Evolutionary conservation across 2,888 invertebrate genomes (phyloP).

Genomic region (Conchocele bisecta): DNA sequence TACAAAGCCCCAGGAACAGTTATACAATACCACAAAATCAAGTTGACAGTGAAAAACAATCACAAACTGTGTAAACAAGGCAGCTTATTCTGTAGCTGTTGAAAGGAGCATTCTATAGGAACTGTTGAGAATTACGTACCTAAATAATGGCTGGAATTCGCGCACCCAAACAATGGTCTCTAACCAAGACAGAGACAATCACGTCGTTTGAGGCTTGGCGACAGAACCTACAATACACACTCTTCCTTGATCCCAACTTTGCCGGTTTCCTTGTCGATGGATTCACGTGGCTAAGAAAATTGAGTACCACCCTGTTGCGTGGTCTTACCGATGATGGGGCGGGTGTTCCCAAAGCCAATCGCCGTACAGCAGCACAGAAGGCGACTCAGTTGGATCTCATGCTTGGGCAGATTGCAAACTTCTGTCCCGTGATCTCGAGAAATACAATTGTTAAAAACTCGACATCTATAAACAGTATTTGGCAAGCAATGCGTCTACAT

Average conservation of each 20-base stretch:
- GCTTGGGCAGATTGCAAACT: constrained; percentile 41
- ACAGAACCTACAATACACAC: constrained; percentile 44
- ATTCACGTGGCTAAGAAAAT: constrained; percentile 30
- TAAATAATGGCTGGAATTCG: too few relatives aligned
- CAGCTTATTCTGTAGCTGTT: too few relatives aligned
- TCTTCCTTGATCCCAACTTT: constrained; percentile 42
- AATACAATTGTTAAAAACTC: constrained; percentile 50
- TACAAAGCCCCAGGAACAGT: too few relatives aligned
- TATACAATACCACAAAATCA: too few relatives aligned
- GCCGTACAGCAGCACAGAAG: constrained; percentile 39
- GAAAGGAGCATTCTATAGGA: too few relatives aligned
- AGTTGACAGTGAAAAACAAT: too few relatives aligned
- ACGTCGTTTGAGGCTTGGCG: constrained; percentile 44
- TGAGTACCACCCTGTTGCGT: constrained; percentile 24
- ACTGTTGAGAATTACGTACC: too few relatives aligned
- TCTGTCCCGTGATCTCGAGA: constrained; percentile 43
- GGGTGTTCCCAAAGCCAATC: constrained; percentile 11
- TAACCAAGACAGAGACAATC: constrained; percentile 37
- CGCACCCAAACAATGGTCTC: constrained; percentile 46
- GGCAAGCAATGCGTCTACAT: constrained; percentile 57
- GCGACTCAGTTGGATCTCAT: constrained; percentile 39
- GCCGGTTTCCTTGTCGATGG: constrained; percentile 35
- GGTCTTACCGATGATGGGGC: constrained; percentile 41
- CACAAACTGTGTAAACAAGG: too few relatives aligned
- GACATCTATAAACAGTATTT: constrained; percentile 42